A percentile compares a stretch with the other conserved stretches of the same genome.
Evolutionary conservation across 2,113 vertebrate genomes (phyloP).

Genomic region (Centropus bengalensis): DNA sequence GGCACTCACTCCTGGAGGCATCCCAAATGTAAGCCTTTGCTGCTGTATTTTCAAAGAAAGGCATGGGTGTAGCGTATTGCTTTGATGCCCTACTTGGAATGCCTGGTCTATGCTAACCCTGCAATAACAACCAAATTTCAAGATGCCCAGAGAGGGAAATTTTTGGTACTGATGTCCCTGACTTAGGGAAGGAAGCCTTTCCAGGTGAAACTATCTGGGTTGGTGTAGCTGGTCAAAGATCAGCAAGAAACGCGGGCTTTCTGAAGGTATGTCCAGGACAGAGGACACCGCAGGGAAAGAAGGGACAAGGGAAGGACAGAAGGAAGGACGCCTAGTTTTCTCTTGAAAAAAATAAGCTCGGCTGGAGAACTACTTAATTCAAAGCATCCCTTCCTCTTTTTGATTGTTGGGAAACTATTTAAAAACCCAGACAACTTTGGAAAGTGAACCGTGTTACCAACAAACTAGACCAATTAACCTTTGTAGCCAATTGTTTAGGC

Average conservation of each 20-base stretch:
- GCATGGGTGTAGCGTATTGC: fast-evolving
- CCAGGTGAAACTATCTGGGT: background rate
- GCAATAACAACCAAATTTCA: background rate
- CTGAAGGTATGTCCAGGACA: background rate
- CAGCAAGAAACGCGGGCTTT: background rate
- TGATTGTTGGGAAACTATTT: background rate
- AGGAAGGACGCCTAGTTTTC: background rate
- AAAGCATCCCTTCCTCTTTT: background rate
- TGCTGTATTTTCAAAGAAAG: background rate
- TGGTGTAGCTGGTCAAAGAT: background rate
- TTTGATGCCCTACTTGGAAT: background rate
- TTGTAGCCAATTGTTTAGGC: background rate
- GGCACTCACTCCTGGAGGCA: fast-evolving
- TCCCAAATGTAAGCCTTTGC: background rate
- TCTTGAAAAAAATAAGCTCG: background rate
- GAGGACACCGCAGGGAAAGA: background rate
- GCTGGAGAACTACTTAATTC: background rate
- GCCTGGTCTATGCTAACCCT: background rate
- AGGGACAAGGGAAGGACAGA: background rate
- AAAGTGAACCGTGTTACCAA: background rate
- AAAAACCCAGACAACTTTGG: background rate
- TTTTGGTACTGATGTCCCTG: background rate
- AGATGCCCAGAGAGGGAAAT: background rate
- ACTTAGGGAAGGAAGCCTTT: background rate
- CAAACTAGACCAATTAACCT: background rate